Base-by-base conservation (phyloP, 1,140 invertebrate genomes). In the Alviniconcha marisindica region DNA sequence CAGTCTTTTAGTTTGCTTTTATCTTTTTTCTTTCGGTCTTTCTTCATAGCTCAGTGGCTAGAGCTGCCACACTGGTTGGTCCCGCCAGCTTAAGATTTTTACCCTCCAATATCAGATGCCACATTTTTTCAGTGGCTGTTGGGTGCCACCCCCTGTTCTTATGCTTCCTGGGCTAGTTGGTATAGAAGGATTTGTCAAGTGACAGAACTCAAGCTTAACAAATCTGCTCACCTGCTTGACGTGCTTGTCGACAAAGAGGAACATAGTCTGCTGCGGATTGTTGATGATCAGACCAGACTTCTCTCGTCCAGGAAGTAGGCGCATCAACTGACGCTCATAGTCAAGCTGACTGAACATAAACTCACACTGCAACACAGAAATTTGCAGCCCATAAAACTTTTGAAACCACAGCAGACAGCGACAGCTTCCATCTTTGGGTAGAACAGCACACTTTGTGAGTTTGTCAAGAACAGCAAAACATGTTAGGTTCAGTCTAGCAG, bases 211-310 rank as follows among this genome's bases (percentile, higher is more conserved):
- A 15, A 18, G n/a, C n/a, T n/a, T n/a, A n/a, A n/a, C n/a, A n/a
- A n/a, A 76, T 12, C 48, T 28, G 24, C 63, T 12, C 78, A 91
- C 91, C 89, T 92, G 90, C 48, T 91, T 82, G 38, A 90, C 86
- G 63, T 91, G 88, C 84, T 89, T 89, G 81, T 92, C 90, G 44
- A 92, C 86, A 87, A 92, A 92, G 42, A 92, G 85, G 83, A 92
- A 92, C 87, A 92, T 87, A 28, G 90, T 88, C 87, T 92, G 91
- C 54, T 86, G 84, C 31, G 90, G 85, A 82, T 92, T 92, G 87
- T 87, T 91, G 79, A 92, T 90, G 74, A 92, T 92, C 33, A 91
- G 87, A 56, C 90, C 91, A 63, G 84, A 85, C 80, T 90, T 89
- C 36, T 92, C 89, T 44, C 88, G 88, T 24, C 85, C 83, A 36